phyloP scores from a whole-genome alignment of 23 tunicate species.

The Trididemnum miniatum region DNA sequence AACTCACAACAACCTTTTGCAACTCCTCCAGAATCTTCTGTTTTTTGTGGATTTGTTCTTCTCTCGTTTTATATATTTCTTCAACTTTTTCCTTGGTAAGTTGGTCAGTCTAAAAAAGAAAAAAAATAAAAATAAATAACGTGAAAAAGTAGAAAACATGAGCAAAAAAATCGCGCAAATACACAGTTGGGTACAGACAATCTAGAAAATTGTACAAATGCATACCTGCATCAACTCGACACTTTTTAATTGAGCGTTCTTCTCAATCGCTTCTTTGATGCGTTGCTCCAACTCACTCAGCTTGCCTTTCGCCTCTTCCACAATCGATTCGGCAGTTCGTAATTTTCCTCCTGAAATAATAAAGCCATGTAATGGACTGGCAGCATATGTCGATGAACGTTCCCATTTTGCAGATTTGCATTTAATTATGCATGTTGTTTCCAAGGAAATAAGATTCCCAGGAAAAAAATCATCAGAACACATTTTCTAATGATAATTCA shows the following conservation, averaged over 20 bases:
- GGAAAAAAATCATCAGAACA: too few species aligned
- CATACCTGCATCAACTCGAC: slow-evolving; percentile 76
- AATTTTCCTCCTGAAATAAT: slow-evolving; percentile 44
- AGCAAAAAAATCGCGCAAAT: background rate
- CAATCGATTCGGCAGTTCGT: slow-evolving; percentile 63
- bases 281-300: slow-evolving; percentile 79
- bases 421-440: too few species aligned
- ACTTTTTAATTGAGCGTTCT: slow-evolving; percentile 74
- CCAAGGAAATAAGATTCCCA: too few species aligned
- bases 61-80: slow-evolving; percentile 66
- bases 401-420: too few species aligned
- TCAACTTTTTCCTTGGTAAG: slow-evolving; percentile 66
- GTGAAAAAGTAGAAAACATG: background rate
- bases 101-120: slow-evolving; percentile 40
- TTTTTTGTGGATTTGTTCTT: slow-evolving; percentile 77
- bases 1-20: slow-evolving; percentile 60
- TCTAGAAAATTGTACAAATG: background rate
- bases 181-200: background rate
- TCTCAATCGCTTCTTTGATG: slow-evolving; percentile 89
- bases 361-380: too few species aligned
- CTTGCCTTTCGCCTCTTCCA: slow-evolving; percentile 70
- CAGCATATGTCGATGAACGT: too few species aligned
- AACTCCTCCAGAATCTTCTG: slow-evolving; percentile 92
- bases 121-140: background rate
- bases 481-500: too few species aligned